phyloP scores from a whole-genome alignment of 2,888 invertebrate species.

The Conops quadrifasciatus region DNA sequence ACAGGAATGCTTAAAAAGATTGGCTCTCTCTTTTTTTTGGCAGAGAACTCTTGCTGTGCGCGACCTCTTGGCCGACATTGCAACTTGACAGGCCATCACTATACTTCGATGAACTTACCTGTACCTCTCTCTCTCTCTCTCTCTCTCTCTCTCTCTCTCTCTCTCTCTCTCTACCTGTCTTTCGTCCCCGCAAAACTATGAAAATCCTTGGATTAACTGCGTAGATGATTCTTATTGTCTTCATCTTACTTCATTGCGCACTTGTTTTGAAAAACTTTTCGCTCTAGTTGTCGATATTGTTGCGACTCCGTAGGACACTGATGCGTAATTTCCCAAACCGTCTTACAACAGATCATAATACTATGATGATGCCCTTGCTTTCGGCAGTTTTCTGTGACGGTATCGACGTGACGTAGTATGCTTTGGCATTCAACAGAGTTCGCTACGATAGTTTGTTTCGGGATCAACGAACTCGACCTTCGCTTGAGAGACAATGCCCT shows the following conservation, averaged over 20 bases:
- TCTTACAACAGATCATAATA: not conserved
- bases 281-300: not conserved
- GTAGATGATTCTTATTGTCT: conserved; percentile 17
- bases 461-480: conserved; percentile 28
- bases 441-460: conserved; percentile 11
- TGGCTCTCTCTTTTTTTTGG: conserved; percentile 3
- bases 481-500: not conserved
- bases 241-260: conserved; percentile 13
- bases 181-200: not conserved
- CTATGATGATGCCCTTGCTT: not conserved
- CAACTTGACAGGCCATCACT: too few relatives aligned
- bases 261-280: conserved; percentile 23
- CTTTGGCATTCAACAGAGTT: not conserved
- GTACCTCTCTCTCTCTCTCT: not conserved
- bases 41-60: conserved; percentile 10
- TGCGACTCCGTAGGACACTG: not conserved
- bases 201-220: conserved; percentile 11
- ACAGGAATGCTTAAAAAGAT: not conserved
- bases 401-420: not conserved
- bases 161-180: not conserved
- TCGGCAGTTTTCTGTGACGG: not conserved
- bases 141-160: not conserved
- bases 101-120: not conserved
- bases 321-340: conserved; percentile 27
- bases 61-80: not conserved